Base-by-base conservation (phyloP, 53 echinoderm and acorn worm species). In the Pentamera pediparva region DNA sequence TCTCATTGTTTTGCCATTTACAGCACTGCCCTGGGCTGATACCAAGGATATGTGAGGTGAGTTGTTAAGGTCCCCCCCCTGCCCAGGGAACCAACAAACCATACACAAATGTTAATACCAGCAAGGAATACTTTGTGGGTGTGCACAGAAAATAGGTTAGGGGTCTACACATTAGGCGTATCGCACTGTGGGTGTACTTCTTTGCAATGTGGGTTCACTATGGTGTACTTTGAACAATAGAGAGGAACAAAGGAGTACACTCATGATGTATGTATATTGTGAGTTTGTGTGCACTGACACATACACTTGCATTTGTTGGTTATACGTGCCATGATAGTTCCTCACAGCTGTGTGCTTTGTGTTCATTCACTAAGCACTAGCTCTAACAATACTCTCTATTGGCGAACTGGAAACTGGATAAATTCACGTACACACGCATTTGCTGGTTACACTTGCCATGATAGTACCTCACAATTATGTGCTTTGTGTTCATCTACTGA, bases 21-120 rank as follows among this genome's bases (percentile, higher is more conserved):
- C 76, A 94, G 94, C 82, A 87, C 45, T 83, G 86, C 58, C 78
- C 74, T 19, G 94, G 94, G 20, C 84, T 94, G 4, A 94, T 94
- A 54, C 94, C 94, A 53, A 84, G 90, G 57, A 94, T 94, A 31
- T 94, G 94, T 79, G 90, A 94, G 79, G 94, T 94, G 70, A 89
- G 86, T 63, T 55, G 28, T 19, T 12, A 15, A 12, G n/a, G 13
- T 15, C 47, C 12, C 47, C 12, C n/a, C 12, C n/a, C 47, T n/a
- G 1, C n/a, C 47, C n/a, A n/a, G n/a, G n/a, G n/a, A n/a, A n/a
- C n/a, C n/a, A n/a, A n/a, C n/a, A n/a, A n/a, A n/a, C n/a, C n/a
- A n/a, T n/a, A n/a, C n/a, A n/a, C n/a, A n/a, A n/a, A n/a, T n/a
- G n/a, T n/a, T n/a, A n/a, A n/a, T n/a, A n/a, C n/a, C n/a, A n/a